phyloP scores from a whole-genome alignment of 1,140 invertebrate genomes.

The Drosophila trapezifrons region DNA sequence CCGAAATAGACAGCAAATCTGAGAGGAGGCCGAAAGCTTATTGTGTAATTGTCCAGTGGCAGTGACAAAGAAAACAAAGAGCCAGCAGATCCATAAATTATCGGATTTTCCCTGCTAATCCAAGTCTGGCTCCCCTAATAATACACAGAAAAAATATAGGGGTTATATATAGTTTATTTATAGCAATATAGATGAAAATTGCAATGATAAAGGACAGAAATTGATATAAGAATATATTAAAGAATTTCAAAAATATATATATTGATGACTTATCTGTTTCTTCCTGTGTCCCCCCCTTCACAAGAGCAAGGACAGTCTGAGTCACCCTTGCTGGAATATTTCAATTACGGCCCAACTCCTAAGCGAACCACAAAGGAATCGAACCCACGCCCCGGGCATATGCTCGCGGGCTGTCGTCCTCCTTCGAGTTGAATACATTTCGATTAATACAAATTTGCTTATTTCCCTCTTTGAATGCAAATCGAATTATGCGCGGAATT shows the following conservation, averaged over 20 bases:
- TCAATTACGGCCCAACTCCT: constrained; percentile 26
- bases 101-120: constrained; percentile 5
- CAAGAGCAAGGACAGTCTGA: not conserved
- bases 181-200: not conserved
- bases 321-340: constrained; percentile 32
- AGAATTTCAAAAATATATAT: too few relatives aligned
- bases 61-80: constrained; percentile 44
- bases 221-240: too few relatives aligned
- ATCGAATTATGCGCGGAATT: constrained; percentile 72
- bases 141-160: not conserved
- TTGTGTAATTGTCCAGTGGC: constrained; percentile 73
- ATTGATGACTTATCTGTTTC: not conserved
- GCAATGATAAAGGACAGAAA: too few relatives aligned
- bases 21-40: constrained; percentile 63
- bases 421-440: constrained; percentile 57
- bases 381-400: constrained; percentile 25
- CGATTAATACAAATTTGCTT: constrained; percentile 61
- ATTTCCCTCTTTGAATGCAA: constrained; percentile 53
- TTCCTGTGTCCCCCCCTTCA: not conserved
- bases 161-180: too few relatives aligned
- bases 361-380: constrained; percentile 38
- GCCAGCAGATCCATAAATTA: constrained; percentile 28
- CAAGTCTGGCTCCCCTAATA: not conserved
- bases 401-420: constrained; percentile 23
- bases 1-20: constrained; percentile 46